Conservation (phyloP, 2,888 invertebrate species). For the Tetheella fluctuosa region DNA sequence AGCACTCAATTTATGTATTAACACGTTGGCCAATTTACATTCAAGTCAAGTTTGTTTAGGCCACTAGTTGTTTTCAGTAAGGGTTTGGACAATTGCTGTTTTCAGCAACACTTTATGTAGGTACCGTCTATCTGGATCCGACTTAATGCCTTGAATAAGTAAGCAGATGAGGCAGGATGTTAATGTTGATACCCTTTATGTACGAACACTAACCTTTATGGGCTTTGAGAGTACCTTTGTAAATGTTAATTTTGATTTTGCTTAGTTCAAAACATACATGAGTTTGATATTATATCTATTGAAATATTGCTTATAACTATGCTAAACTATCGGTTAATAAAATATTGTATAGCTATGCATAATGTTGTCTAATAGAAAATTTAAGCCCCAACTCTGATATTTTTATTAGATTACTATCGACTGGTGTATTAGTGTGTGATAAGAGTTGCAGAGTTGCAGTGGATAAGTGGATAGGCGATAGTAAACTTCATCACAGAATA, state of each 20-base stretch:
- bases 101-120: slow-evolving; percentile 29
- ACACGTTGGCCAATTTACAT: slow-evolving; percentile 27
- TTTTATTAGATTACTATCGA: slow-evolving; percentile 24
- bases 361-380: too few relatives aligned
- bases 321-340: too few relatives aligned
- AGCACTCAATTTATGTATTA: slow-evolving; percentile 12
- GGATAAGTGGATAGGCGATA: slow-evolving; percentile 23
- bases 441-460: slow-evolving; percentile 25
- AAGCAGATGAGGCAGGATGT: slow-evolving; percentile 36
- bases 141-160: slow-evolving; percentile 45
- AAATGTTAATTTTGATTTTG: slow-evolving; percentile 37
- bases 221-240: slow-evolving; percentile 37
- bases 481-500: slow-evolving; percentile 39
- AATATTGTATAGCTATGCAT: too few relatives aligned
- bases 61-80: slow-evolving; percentile 19
- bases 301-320: too few relatives aligned
- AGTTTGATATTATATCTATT: too few relatives aligned
- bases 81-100: slow-evolving; percentile 32
- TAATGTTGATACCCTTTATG: slow-evolving; percentile 29
- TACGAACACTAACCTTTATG: slow-evolving; percentile 21
- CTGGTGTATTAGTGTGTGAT: slow-evolving; percentile 32
- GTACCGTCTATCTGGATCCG: slow-evolving; percentile 32
- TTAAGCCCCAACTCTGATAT: slow-evolving; percentile 12
- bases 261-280: slow-evolving; percentile 15
- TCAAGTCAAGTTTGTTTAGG: slow-evolving; percentile 41